phyloP scores from a whole-genome alignment of 1,140 invertebrate genomes.

The Zophobas atratus region DNA sequence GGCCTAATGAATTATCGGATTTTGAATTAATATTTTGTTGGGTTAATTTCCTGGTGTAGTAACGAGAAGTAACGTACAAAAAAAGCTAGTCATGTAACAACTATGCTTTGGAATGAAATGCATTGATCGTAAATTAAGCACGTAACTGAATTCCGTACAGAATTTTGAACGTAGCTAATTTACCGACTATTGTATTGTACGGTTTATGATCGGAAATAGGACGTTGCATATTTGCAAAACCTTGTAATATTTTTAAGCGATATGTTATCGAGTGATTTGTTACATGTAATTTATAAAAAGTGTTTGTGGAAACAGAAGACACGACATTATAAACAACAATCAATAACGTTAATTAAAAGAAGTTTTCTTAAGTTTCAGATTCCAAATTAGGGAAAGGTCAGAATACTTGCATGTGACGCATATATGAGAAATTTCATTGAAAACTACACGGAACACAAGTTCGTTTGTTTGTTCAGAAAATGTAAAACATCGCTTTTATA shows the following conservation, averaged over 20 bases:
- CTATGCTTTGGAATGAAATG: background rate
- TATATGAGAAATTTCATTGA: conserved; percentile 8
- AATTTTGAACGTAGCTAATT: background rate
- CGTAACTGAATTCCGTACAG: background rate
- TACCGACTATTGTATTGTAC: background rate
- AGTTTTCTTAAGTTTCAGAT: background rate
- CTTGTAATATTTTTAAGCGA: conserved; percentile 37
- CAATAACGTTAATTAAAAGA: conserved; percentile 20
- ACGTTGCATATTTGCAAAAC: conserved; percentile 32
- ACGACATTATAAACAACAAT: conserved; percentile 22
- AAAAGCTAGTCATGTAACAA: background rate
- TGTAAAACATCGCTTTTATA: background rate
- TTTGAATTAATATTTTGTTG: conserved; percentile 9
- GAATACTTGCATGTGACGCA: conserved; percentile 18
- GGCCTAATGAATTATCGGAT: background rate
- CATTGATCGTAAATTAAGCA: background rate
- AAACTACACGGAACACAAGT: background rate
- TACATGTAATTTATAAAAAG: conserved; percentile 37
- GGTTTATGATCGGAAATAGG: conserved; percentile 12
- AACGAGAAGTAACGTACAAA: background rate
- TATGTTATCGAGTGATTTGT: conserved; percentile 38
- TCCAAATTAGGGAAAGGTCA: conserved; percentile 32
- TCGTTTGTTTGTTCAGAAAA: background rate
- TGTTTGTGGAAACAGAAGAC: conserved; percentile 24
- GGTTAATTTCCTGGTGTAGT: conserved; percentile 7